phyloP scores from a whole-genome alignment of 2,888 invertebrate genomes.

The Xestia xanthographa region DNA sequence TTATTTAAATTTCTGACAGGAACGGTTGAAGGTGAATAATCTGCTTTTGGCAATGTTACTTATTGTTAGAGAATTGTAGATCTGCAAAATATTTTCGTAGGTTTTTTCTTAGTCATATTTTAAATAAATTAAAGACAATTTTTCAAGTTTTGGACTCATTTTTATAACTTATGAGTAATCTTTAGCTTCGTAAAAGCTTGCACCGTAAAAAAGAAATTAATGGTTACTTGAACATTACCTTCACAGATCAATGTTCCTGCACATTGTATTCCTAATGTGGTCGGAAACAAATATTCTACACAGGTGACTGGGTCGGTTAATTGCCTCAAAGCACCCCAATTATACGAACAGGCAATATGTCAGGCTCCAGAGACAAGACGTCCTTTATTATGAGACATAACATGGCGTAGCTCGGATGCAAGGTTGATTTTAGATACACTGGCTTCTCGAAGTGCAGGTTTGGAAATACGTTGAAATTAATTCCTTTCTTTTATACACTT shows the following conservation, averaged over 20 bases:
- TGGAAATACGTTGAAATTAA: no score
- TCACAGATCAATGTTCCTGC: not conserved
- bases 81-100: not conserved
- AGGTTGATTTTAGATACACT: not conserved
- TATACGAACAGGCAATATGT: not conserved
- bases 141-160: not conserved
- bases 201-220: not conserved
- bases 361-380: not conserved
- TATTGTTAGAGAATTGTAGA: not conserved
- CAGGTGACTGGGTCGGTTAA: conserved; percentile 8
- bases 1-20: no score
- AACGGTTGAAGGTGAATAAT: no score
- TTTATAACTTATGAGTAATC: not conserved
- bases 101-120: not conserved
- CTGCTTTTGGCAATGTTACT: not conserved
- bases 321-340: conserved; percentile 29
- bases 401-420: not conserved
- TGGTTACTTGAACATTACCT: not conserved
- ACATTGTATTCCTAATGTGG: not conserved
- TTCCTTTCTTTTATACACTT: no score
- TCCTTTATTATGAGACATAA: conserved; percentile 20
- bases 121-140: not conserved
- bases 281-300: not conserved
- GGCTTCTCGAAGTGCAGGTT: not conserved
- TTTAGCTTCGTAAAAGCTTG: no score